Percentiles rank a stretch among this genome's conserved stretches.
phyloP scores from a whole-genome alignment of 2,888 invertebrate genomes.

The Conomelus anceps region DNA sequence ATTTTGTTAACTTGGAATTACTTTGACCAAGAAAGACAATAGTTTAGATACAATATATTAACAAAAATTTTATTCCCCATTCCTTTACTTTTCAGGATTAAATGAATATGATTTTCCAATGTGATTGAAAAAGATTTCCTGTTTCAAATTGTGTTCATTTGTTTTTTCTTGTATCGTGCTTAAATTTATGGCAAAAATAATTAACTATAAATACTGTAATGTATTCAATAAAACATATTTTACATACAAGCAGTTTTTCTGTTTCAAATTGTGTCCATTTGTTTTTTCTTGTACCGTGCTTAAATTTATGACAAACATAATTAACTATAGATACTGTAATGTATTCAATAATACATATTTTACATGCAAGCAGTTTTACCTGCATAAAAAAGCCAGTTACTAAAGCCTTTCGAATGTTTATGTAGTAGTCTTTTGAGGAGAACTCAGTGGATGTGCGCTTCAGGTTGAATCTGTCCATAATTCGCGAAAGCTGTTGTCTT shows the following conservation, averaged over 20 bases:
- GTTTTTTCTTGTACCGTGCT: background rate
- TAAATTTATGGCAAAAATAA: background rate
- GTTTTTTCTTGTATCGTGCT: background rate
- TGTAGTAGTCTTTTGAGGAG: slow-evolving; percentile 96
- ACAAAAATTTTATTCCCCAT: too few species aligned
- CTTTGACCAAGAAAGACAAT: too few species aligned
- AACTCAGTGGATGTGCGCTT: slow-evolving; percentile 96
- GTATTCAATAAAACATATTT: background rate
- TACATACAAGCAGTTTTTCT: too few species aligned
- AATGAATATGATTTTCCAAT: too few species aligned
- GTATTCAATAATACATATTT: background rate
- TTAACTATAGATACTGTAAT: too few species aligned
- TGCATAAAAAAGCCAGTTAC: slow-evolving; percentile 99
- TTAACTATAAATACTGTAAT: background rate
- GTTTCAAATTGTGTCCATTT: background rate
- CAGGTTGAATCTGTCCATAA: slow-evolving; percentile 95
- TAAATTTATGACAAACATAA: background rate
- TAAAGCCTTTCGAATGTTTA: slow-evolving; percentile 96
- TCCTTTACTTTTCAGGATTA: too few species aligned
- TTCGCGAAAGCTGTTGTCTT: slow-evolving; percentile 89
- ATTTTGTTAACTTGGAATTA: too few species aligned
- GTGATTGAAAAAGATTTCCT: too few species aligned
- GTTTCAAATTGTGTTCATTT: background rate
- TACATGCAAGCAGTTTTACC: slow-evolving; percentile 50
- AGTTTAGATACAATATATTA: too few species aligned